These are phyloP conservation scores for Thelaira solivaga DNA, from an alignment of 2,888 invertebrate genomes.

Conservation along the genomic window DNA sequence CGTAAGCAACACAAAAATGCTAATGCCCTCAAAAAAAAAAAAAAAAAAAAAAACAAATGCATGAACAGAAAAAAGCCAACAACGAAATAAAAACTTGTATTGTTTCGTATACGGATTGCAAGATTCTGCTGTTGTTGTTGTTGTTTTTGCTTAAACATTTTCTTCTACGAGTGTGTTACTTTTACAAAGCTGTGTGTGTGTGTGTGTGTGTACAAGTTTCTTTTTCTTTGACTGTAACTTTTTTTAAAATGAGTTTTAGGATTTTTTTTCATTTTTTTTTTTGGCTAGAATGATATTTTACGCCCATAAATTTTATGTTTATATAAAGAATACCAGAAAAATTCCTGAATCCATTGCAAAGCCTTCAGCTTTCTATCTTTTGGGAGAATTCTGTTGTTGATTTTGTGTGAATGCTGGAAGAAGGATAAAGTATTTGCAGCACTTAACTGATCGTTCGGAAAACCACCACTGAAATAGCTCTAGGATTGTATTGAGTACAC, in stretches of 20 bases:
- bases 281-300: slow-evolving; percentile 51
- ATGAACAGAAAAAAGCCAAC: slow-evolving; percentile 34
- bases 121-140: slow-evolving; percentile 36
- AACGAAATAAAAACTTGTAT: slow-evolving; percentile 55
- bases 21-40: slow-evolving; percentile 60
- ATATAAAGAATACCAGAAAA: slow-evolving; percentile 30
- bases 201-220: slow-evolving; percentile 15
- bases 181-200: slow-evolving; percentile 4
- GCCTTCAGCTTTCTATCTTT: neutral
- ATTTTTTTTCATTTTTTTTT: slow-evolving; percentile 2
- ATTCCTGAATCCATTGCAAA: slow-evolving; percentile 28
- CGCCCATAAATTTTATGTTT: slow-evolving; percentile 31
- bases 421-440: slow-evolving; percentile 13
- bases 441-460: neutral
- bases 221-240: slow-evolving; percentile 22
- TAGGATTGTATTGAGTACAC: slow-evolving; percentile 17
- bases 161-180: slow-evolving; percentile 2
- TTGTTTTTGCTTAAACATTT: neutral
- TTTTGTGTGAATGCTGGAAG: slow-evolving; percentile 7
- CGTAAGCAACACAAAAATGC: slow-evolving; percentile 61
- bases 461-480: neutral
- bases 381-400: slow-evolving; percentile 7
- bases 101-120: slow-evolving; percentile 61
- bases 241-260: slow-evolving; percentile 21
- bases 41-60: too few species aligned